Evolutionary conservation across 2,888 invertebrate species (phyloP).

Genomic region (Coremacera marginata): DNA sequence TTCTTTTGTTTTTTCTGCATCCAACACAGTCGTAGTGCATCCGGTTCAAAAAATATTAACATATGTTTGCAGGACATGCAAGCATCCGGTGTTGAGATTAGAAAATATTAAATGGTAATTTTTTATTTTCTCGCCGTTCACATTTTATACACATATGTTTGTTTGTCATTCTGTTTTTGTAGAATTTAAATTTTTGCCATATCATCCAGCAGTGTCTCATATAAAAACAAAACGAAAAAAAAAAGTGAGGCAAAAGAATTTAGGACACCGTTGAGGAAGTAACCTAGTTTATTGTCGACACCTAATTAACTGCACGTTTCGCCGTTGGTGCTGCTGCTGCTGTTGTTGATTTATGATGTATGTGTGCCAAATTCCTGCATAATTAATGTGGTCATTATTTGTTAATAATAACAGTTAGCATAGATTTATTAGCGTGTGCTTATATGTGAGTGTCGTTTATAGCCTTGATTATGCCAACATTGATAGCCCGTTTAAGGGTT

Average conservation of each 20-base stretch:
- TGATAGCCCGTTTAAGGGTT: not conserved
- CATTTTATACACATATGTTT: too few relatives aligned
- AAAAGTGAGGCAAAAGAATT: not conserved
- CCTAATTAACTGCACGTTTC: not conserved
- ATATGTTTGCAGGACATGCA: conserved; percentile 29
- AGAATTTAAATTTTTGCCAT: too few relatives aligned
- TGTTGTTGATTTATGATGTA: conserved; percentile 27
- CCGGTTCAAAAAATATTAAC: not conserved
- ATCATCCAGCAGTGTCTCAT: too few relatives aligned
- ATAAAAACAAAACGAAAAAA: not conserved
- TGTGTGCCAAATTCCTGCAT: conserved; percentile 23
- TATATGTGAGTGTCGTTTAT: not conserved
- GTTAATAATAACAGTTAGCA: not conserved
- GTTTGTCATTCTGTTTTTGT: too few relatives aligned
- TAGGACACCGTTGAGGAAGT: not conserved
- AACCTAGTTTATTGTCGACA: conserved; percentile 5
- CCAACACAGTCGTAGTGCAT: too few relatives aligned
- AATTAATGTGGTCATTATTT: conserved; percentile 22
- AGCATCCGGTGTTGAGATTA: conserved; percentile 22
- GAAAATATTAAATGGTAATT: conserved; percentile 21
- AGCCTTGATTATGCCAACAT: not conserved
- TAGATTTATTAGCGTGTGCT: too few relatives aligned
- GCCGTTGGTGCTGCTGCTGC: too few relatives aligned
- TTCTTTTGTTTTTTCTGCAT: not conserved
- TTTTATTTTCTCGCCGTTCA: not conserved